Conservation (phyloP, 1,140 invertebrate species). For the Potamilus streckersoni region DNA sequence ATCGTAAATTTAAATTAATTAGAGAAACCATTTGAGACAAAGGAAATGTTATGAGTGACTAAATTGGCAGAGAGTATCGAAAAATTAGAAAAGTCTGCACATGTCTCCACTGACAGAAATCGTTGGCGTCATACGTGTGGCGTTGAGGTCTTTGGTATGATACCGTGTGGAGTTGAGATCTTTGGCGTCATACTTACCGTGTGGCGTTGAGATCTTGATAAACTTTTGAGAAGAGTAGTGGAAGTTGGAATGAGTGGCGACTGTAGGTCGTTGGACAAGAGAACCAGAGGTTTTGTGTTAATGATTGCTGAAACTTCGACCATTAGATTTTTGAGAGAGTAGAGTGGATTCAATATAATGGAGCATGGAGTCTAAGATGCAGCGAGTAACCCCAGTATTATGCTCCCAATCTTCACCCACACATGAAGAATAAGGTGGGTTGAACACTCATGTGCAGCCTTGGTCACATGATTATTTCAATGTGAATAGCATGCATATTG, state of each 20-base stretch:
- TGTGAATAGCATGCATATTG: no score
- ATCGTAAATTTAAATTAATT: no score
- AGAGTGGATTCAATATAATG: not conserved
- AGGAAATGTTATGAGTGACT: no score
- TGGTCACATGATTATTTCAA: no score
- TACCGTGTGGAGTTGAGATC: no score
- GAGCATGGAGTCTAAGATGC: constrained; percentile 3
- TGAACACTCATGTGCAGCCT: not conserved
- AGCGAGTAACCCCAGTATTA: not conserved
- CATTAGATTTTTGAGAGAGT: constrained; percentile 30
- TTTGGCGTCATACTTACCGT: constrained; percentile 12
- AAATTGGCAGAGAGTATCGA: no score
- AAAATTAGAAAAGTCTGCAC: constrained; percentile 7
- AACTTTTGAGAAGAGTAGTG: constrained; percentile 15
- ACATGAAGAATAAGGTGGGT: not conserved
- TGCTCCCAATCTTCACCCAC: not conserved
- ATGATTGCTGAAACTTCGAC: constrained; percentile 30
- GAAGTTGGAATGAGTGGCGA: constrained; percentile 21
- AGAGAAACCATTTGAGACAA: no score
- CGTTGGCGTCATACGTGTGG: constrained; percentile 9
- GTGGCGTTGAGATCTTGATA: not conserved
- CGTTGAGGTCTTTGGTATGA: not conserved
- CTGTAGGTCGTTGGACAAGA: constrained; percentile 21
- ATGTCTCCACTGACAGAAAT: constrained; percentile 15
- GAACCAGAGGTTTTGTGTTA: constrained; percentile 33